These are phyloP conservation scores for Montipora cactus DNA, from an alignment of 64 coral and sea anemone species.

Conservation along the genomic window DNA sequence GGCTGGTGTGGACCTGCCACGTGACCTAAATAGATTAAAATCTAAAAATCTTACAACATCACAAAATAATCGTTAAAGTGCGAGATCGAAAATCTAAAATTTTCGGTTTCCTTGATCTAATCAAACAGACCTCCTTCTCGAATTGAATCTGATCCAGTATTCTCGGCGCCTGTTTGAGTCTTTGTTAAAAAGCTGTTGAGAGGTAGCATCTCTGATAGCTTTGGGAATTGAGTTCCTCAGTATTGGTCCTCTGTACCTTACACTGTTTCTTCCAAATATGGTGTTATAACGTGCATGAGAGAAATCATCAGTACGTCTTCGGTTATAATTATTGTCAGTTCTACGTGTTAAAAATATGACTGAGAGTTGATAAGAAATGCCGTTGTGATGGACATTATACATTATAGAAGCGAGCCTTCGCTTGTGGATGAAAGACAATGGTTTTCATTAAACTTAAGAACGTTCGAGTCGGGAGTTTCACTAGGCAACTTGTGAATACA, in stretches of 20 bases:
- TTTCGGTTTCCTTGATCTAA: not conserved
- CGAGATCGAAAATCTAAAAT: not conserved
- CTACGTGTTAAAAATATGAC: not conserved
- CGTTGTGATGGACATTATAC: not conserved
- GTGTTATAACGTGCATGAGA: not conserved
- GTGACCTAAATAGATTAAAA: no score
- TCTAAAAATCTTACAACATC: no score
- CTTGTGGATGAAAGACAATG: not conserved
- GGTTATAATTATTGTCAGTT: not conserved
- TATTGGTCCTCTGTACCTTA: not conserved
- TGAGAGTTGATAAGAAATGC: not conserved
- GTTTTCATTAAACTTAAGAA: no score
- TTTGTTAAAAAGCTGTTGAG: not conserved
- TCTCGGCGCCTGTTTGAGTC: not conserved
- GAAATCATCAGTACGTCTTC: not conserved
- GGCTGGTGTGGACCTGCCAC: slow-evolving; percentile 2
- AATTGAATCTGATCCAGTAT: not conserved
- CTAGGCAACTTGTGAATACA: no score
- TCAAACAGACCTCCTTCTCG: not conserved
- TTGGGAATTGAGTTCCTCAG: slow-evolving; percentile 1
- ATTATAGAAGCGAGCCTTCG: not conserved
- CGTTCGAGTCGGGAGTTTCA: no score
- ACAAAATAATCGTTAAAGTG: no score
- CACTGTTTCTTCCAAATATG: not conserved
- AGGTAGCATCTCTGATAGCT: not conserved